phyloP scores from a whole-genome alignment of 2,113 vertebrate species.

The Progne subis region DNA sequence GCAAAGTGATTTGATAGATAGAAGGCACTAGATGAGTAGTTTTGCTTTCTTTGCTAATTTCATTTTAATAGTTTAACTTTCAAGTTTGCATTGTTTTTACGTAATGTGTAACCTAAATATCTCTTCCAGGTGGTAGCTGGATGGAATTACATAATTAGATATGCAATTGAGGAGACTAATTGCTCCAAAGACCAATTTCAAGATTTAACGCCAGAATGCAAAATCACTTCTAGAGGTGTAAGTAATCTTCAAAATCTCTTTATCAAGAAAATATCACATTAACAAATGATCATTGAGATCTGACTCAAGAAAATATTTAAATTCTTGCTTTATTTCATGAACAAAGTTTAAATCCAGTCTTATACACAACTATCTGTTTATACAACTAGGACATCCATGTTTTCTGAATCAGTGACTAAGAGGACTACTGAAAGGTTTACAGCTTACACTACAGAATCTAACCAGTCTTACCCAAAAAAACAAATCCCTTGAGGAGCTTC shows the following conservation, averaged over 20 bases:
- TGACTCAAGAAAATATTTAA: neutral
- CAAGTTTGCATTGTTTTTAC: neutral
- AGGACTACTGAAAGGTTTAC: neutral
- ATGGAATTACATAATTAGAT: conserved; percentile 78
- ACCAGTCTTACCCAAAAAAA: neutral
- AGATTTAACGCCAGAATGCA: conserved; percentile 77
- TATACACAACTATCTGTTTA: neutral
- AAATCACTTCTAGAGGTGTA: conserved; percentile 68
- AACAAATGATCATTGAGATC: neutral
- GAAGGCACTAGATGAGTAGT: neutral
- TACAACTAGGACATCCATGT: neutral
- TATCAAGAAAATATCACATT: neutral
- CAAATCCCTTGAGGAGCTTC: neutral
- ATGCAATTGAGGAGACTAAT: conserved; percentile 81
- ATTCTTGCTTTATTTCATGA: neutral
- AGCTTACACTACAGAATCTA: neutral
- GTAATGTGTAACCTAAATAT: neutral
- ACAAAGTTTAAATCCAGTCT: neutral
- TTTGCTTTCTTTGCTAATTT: neutral
- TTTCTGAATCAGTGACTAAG: neutral
- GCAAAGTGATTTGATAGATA: neutral
- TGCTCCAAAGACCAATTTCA: conserved; percentile 81
- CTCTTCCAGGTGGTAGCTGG: conserved; percentile 83
- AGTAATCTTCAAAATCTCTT: conserved; percentile 36
- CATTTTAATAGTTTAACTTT: neutral